Percentiles rank a stretch among this genome's conserved stretches.
Conservation (phyloP, 2,797 vertebrate genomes). For the Chaetodon trifasciatus region DNA sequence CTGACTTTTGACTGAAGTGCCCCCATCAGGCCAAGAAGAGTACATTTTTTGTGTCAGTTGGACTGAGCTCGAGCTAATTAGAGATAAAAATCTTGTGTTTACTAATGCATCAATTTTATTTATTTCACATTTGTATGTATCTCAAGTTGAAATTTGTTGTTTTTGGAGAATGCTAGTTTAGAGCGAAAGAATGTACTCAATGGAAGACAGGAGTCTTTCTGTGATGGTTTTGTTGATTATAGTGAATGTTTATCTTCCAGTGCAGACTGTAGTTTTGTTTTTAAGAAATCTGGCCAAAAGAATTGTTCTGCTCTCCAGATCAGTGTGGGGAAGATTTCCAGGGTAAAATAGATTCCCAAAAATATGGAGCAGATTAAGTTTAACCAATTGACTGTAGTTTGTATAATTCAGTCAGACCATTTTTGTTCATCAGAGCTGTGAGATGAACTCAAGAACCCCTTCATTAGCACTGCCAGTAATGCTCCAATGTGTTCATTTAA, state of each 20-base stretch:
- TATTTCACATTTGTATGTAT: neutral
- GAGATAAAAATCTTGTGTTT: neutral
- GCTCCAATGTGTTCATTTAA: neutral
- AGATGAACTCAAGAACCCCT: neutral
- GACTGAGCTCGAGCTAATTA: neutral
- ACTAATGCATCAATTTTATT: neutral
- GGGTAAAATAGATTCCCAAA: neutral
- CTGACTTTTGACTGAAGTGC: constrained; percentile 27
- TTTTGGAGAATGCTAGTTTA: too few species aligned
- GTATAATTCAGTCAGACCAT: neutral
- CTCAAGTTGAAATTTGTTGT: neutral
- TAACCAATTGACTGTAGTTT: neutral
- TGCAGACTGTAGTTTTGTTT: neutral
- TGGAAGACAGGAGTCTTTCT: neutral
- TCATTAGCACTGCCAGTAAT: neutral
- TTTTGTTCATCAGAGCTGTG: neutral
- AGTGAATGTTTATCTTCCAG: neutral
- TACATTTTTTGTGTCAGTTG: neutral
- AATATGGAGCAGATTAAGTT: neutral
- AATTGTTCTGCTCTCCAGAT: neutral
- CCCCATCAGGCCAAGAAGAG: constrained; percentile 29
- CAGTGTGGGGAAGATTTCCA: neutral
- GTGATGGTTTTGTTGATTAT: neutral
- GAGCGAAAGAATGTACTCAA: too few species aligned
- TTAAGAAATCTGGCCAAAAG: neutral